phyloP scores from a whole-genome alignment of 1,140 invertebrate species.

The Neotoxoptera formosana region DNA sequence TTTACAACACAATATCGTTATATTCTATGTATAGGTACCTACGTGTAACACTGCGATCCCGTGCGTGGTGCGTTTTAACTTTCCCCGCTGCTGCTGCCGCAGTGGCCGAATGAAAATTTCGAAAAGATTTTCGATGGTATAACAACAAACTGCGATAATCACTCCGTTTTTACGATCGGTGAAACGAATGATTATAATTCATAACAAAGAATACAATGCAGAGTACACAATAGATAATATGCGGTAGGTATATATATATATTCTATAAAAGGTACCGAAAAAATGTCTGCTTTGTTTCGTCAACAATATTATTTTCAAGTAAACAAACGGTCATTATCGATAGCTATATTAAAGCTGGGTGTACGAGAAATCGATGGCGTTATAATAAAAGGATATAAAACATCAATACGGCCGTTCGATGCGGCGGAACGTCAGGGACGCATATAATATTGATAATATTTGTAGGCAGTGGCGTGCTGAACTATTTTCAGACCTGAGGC shows the following conservation, averaged over 20 bases:
- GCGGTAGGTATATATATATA: not conserved
- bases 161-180: not conserved
- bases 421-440: not conserved
- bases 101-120: not conserved
- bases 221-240: not conserved
- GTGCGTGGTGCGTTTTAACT: not conserved
- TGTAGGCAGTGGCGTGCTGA: too few relatives aligned
- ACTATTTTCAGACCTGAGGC: too few relatives aligned
- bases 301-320: not conserved
- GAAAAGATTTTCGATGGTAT: constrained; percentile 11
- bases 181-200: constrained; percentile 20
- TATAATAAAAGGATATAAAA: not conserved
- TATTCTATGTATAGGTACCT: too few relatives aligned
- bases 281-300: not conserved
- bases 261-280: constrained; percentile 1
- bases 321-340: constrained; percentile 3
- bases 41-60: not conserved
- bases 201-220: constrained; percentile 1
- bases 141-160: constrained; percentile 1
- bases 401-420: not conserved
- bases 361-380: not conserved
- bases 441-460: too few relatives aligned
- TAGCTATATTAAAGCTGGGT: not conserved
- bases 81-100: not conserved
- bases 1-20: not conserved